Base-by-base conservation (phyloP, 53 echinoderm and acorn worm species). In the Zoroaster sp. region DNA sequence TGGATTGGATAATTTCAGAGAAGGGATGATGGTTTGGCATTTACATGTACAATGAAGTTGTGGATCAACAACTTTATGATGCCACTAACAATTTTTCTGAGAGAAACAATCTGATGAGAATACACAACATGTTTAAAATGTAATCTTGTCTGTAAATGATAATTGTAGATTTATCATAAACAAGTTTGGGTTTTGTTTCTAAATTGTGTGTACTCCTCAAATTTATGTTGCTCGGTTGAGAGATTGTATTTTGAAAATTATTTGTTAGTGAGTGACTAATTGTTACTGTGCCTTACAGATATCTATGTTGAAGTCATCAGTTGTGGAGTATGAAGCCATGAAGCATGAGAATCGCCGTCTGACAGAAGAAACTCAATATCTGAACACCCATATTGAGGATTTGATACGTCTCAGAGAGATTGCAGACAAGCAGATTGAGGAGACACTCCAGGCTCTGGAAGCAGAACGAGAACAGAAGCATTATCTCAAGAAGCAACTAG, bases 401-500 rank as follows among this genome's bases (percentile, higher is more conserved):
- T 87, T 95, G 66, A 75, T 92, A 36, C 83, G 94, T 59, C 87
- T 97, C 3, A 79, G 91, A 44, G 97, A 97, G 90, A 97, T 97
- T 78, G 93, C 97, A 6, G 97, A 97, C 91, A 97, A 97, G 78
- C 97, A 97, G 87, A 95, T 95, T 4, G 97, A 97, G 87, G 97
- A 97, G 83, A 95, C 97, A 11, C 88, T 97, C 63, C 95, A 93
- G 69, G 97, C 95, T 14, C 83, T 97, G 79, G 97, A 97, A 83
- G 89, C 90, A 55, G 97, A 97, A 77, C 73, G 97, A 49, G 95
- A 97, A 23, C 97, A 97, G 95, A 97, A 97, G 77, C 97, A 97
- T 85, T 93, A 95, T 66, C 89, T 97, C 85, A 97, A 97, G 90
- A 97, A 97, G 45, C 95, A 97, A 66, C 77, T 97, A 21, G 97